A percentile compares a stretch with the other conserved stretches of the same genome.
Conservation (phyloP, 2,888 invertebrate species). For the Dicyrtoma fusca region DNA sequence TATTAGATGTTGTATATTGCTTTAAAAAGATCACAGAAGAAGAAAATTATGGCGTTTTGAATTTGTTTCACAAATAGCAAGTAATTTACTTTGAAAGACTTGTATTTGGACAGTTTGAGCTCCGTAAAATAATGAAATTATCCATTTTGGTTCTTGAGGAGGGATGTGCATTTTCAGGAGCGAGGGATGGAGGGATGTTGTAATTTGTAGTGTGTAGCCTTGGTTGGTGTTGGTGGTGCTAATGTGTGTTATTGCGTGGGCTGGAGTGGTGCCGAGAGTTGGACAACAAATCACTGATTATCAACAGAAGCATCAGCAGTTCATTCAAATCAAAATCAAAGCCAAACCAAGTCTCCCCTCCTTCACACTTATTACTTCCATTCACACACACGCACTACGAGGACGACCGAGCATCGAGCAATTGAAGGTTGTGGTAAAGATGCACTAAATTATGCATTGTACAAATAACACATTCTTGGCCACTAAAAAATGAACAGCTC, state of each 20-base stretch:
- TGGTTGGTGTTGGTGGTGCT: background rate
- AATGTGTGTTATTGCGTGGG: constrained; percentile 7
- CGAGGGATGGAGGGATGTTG: background rate
- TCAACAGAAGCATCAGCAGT: constrained; percentile 11
- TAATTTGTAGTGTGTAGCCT: background rate
- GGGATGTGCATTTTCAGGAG: too few relatives aligned
- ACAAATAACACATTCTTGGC: too few relatives aligned
- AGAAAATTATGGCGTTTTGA: too few relatives aligned
- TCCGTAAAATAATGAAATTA: too few relatives aligned
- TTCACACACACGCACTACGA: background rate
- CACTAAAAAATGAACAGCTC: too few relatives aligned
- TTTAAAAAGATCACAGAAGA: background rate
- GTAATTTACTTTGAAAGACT: too few relatives aligned
- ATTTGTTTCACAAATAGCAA: too few relatives aligned
- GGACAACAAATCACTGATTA: constrained; percentile 12
- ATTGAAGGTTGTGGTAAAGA: too few relatives aligned
- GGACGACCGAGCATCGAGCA: too few relatives aligned
- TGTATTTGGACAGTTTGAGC: background rate
- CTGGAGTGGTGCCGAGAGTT: constrained; percentile 9
- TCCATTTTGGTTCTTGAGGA: too few relatives aligned
- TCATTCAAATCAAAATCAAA: background rate
- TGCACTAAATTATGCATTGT: too few relatives aligned
- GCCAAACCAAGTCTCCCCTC: background rate
- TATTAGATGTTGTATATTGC: background rate
- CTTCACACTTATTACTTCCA: too few relatives aligned